Percentiles rank a stretch among this genome's conserved stretches.
Evolutionary conservation across 2,888 invertebrate genomes (phyloP).

Genomic region (Eupithecia dodoneata): DNA sequence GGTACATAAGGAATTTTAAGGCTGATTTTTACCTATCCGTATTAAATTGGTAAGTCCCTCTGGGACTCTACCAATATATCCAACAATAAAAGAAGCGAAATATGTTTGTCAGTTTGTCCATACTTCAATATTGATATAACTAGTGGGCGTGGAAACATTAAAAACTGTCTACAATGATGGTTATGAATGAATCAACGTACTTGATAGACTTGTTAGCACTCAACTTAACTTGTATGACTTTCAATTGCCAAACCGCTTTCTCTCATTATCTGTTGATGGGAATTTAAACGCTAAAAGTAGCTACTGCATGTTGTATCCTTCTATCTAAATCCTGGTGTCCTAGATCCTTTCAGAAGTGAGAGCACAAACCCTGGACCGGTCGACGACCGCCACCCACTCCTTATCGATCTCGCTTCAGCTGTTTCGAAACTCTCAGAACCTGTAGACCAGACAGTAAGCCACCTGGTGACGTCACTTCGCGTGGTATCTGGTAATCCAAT

Average conservation of each 20-base stretch:
- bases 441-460: conserved; percentile 20
- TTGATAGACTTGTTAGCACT: conserved; percentile 30
- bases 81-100: background rate
- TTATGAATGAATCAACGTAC: conserved; percentile 25
- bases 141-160: conserved; percentile 12
- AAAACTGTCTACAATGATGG: conserved; percentile 11
- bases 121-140: background rate
- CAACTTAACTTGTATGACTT: conserved; percentile 14
- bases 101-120: background rate
- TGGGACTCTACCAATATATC: background rate
- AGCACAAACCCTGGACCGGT: conserved; percentile 51
- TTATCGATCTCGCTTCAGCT: conserved; percentile 53
- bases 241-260: conserved; percentile 29
- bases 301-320: background rate
- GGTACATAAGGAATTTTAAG: background rate
- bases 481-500: conserved; percentile 44
- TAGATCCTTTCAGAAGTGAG: conserved; percentile 41
- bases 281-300: background rate
- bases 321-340: conserved; percentile 14
- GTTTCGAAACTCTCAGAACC: conserved; percentile 38
- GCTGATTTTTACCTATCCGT: no score
- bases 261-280: conserved; percentile 16
- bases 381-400: conserved; percentile 59
- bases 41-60: no score
- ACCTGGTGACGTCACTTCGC: conserved; percentile 39